Conservation (phyloP, 2,797 vertebrate genomes). For the Esox lucius region DNA sequence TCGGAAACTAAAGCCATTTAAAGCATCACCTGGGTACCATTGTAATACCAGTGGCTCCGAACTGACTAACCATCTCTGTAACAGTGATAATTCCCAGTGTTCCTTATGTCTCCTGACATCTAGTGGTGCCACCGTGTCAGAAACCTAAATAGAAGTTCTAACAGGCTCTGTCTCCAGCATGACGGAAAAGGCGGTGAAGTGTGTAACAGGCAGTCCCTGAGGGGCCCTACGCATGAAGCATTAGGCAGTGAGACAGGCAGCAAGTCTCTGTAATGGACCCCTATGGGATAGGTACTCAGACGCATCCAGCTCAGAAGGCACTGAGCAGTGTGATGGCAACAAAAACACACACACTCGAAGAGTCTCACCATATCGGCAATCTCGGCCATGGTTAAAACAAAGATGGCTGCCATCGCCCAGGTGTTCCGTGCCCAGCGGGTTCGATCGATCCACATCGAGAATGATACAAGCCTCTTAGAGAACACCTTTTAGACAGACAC, state of each 20-base stretch:
- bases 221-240: constrained; percentile 63
- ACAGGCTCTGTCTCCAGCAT: constrained; percentile 37
- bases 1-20: neutral
- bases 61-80: neutral
- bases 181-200: constrained; percentile 47
- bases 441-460: constrained; percentile 94
- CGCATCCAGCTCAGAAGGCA: constrained; percentile 42
- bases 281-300: constrained; percentile 58
- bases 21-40: neutral
- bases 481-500: constrained; percentile 77
- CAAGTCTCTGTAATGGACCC: constrained; percentile 64
- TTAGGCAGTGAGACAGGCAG: constrained; percentile 59
- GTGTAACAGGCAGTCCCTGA: constrained; percentile 55
- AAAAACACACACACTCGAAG: constrained; percentile 28
- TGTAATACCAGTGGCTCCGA: neutral
- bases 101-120: constrained; percentile 14
- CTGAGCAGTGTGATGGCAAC: constrained; percentile 48
- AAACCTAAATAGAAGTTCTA: constrained; percentile 19
- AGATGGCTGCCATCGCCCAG: constrained; percentile 93
- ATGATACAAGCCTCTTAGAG: constrained; percentile 86
- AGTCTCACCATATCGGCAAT: constrained; percentile 90
- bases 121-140: constrained; percentile 17
- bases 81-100: neutral
- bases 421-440: constrained; percentile 95
- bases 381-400: constrained; percentile 90